Percentiles rank a stretch among this genome's conserved stretches.
Conservation (phyloP, 2,888 invertebrate species). For the Hedya salicella region DNA sequence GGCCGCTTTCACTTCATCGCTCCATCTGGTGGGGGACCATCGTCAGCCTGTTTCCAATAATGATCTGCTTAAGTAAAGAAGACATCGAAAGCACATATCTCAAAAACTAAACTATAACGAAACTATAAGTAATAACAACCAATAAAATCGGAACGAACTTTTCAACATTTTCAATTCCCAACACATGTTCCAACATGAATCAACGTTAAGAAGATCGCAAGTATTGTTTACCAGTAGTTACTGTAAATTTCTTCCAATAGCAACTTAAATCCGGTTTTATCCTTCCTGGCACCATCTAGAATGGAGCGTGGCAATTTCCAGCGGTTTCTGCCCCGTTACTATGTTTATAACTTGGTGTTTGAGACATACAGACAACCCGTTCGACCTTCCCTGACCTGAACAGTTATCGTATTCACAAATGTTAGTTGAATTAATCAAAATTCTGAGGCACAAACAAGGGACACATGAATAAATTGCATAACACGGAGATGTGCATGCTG, state of each 20-base stretch:
- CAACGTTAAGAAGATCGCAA: constrained; percentile 49
- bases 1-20: too few species aligned
- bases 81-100: too few species aligned
- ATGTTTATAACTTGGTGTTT: constrained; percentile 43
- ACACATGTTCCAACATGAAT: constrained; percentile 35
- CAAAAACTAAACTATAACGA: background rate
- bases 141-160: constrained; percentile 7
- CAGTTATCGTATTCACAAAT: too few species aligned
- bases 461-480: too few species aligned
- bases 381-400: too few species aligned
- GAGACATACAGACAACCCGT: constrained; percentile 18
- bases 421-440: too few species aligned
- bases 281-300: constrained; percentile 49
- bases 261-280: constrained; percentile 53
- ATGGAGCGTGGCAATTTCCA: constrained; percentile 50
- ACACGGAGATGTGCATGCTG: too few species aligned
- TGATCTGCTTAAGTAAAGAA: too few species aligned
- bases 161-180: constrained; percentile 37
- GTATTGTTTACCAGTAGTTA: constrained; percentile 51
- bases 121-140: background rate
- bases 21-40: too few species aligned
- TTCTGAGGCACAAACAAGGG: too few species aligned
- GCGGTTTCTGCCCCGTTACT: constrained; percentile 43
- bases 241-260: constrained; percentile 55
- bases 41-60: too few species aligned